A percentile compares a stretch with the other conserved stretches of the same genome.
Conservation (phyloP, 2,888 invertebrate genomes). For the Lithophane socia region DNA sequence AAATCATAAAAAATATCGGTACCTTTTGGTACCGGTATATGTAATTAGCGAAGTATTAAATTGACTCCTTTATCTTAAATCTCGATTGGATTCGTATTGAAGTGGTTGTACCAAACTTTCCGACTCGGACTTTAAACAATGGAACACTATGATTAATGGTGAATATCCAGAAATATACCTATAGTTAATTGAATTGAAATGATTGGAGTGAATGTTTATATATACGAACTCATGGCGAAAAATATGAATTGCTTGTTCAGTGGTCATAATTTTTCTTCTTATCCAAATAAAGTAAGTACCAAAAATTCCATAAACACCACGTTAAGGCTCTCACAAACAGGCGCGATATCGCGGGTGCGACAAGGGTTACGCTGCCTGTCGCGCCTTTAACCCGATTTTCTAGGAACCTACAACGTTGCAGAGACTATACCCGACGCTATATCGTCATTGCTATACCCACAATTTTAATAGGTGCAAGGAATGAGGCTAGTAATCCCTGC, state of each 20-base stretch:
- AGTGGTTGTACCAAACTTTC: conserved; percentile 45
- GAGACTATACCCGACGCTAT: conserved; percentile 11
- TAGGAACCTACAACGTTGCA: neutral
- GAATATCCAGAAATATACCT: conserved; percentile 38
- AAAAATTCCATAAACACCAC: neutral
- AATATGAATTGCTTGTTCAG: no score
- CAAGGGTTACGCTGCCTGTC: no score
- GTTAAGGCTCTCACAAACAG: neutral
- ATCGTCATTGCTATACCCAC: no score
- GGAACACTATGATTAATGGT: conserved; percentile 35
- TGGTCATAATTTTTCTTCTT: no score
- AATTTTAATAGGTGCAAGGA: conserved; percentile 19
- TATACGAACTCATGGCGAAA: neutral
- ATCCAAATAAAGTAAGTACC: neutral
- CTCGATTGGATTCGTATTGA: conserved; percentile 54
- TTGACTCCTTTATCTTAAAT: conserved; percentile 58
- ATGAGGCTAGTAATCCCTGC: conserved; percentile 28
- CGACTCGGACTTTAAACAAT: conserved; percentile 58
- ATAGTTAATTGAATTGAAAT: neutral
- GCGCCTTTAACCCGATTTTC: conserved; percentile 4
- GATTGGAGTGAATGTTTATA: neutral
- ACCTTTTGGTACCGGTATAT: neutral
- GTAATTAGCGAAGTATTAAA: conserved; percentile 41
- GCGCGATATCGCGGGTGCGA: no score
- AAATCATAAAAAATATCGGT: conserved; percentile 15